Evolutionary conservation across 1,140 invertebrate species (phyloP).

Genomic region (Aphis craccivora): DNA sequence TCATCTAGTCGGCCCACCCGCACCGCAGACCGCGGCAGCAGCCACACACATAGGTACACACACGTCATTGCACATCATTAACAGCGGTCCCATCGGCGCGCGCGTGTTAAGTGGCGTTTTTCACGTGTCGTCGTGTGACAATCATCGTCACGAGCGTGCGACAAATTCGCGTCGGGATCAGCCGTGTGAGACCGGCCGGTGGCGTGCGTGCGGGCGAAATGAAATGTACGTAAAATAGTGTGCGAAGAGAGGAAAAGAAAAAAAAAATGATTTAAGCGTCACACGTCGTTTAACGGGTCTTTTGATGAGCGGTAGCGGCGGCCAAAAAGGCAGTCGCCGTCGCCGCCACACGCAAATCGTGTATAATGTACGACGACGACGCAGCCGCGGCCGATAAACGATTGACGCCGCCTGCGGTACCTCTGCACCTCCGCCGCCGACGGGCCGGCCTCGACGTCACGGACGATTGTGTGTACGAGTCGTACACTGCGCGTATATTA

Average conservation of each 20-base stretch:
- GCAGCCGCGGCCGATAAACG: constrained; percentile 28
- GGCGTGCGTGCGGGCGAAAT: constrained; percentile 18
- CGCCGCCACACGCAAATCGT: constrained; percentile 37
- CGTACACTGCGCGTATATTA: neutral
- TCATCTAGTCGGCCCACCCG: neutral
- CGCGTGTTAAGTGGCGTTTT: constrained; percentile 32
- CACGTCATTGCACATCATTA: constrained; percentile 34
- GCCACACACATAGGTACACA: neutral
- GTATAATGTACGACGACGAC: neutral
- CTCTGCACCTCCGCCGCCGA: neutral
- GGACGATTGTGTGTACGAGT: neutral
- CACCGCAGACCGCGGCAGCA: neutral
- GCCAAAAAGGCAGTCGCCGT: constrained; percentile 23
- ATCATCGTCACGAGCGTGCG: constrained; percentile 37
- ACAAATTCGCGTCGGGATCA: constrained; percentile 40
- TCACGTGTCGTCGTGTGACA: constrained; percentile 47
- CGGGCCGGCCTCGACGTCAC: neutral
- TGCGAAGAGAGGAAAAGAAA: neutral
- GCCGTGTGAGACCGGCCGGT: neutral
- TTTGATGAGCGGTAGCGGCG: constrained; percentile 40
- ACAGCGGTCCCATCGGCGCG: neutral
- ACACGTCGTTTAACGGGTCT: constrained; percentile 58
- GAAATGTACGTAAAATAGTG: neutral
- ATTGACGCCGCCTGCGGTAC: neutral
- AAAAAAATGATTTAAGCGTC: constrained; percentile 38